Conservation (phyloP, 1,140 invertebrate species). For the Penaeus indicus region DNA sequence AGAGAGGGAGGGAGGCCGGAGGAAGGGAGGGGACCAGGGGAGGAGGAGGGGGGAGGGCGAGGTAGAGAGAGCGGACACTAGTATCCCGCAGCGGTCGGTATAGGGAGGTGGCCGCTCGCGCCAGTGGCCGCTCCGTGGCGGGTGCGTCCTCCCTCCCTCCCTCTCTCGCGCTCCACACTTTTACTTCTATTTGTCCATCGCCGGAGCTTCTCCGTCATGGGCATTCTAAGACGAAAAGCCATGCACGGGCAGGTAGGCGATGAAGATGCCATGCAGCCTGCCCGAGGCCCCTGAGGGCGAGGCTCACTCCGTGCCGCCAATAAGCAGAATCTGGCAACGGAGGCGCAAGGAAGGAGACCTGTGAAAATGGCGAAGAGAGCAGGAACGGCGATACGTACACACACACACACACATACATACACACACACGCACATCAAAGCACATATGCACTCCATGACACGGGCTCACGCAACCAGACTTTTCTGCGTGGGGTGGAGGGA, state of each 20-base stretch:
- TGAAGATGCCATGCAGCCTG: not conserved
- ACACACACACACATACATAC: constrained; percentile 33
- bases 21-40: not conserved
- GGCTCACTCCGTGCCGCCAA: not conserved
- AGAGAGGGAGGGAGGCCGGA: constrained; percentile 2
- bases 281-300: not conserved
- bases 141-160: constrained; percentile 41
- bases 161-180: not conserved
- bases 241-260: not conserved
- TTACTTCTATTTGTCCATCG: not conserved
- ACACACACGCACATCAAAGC: constrained; percentile 32
- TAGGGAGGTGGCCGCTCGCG: constrained; percentile 47
- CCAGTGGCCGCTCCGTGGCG: constrained; percentile 49
- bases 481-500: not conserved
- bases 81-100: constrained; percentile 48
- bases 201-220: not conserved
- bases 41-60: constrained; percentile 11
- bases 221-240: not conserved
- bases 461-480: not conserved
- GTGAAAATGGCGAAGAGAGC: constrained; percentile 52
- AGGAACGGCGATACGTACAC: not conserved
- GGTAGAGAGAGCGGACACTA: constrained; percentile 54
- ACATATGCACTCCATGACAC: constrained; percentile 17
- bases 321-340: constrained; percentile 44
- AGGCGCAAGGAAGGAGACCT: constrained; percentile 42